Percentiles rank a stretch among this genome's conserved stretches.
phyloP scores from a whole-genome alignment of 1,140 invertebrate species.

The Danaus melanippus region DNA sequence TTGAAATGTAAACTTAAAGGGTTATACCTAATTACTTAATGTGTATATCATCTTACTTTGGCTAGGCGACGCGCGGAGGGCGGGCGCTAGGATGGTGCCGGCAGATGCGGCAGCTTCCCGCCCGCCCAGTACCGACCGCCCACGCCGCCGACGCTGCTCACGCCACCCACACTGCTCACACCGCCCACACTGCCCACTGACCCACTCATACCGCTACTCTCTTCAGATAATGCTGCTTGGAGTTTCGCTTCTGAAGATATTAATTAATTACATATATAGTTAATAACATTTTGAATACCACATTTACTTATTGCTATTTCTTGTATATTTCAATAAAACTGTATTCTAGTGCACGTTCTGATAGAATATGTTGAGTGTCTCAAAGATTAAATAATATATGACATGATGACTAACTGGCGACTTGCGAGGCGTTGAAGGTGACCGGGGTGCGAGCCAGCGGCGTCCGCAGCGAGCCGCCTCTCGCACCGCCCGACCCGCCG shows the following conservation, averaged over 20 bases:
- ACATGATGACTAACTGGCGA: slow-evolving; percentile 59
- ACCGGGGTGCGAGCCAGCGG: slow-evolving; percentile 60
- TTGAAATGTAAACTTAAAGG: no score
- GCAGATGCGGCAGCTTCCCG: slow-evolving; percentile 57
- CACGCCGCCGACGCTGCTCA: slow-evolving; percentile 13
- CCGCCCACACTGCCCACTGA: slow-evolving; percentile 14
- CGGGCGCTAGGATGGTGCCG: slow-evolving; percentile 64
- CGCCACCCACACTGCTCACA: no score
- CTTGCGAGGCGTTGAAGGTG: slow-evolving; percentile 72
- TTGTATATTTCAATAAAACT: no score
- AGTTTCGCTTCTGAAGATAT: slow-evolving; percentile 62
- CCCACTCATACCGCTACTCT: slow-evolving; percentile 36
- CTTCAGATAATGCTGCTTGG: slow-evolving; percentile 62
- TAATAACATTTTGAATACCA: no score
- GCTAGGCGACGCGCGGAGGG: slow-evolving; percentile 56
- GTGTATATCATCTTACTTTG: slow-evolving; percentile 36
- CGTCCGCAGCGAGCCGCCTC: slow-evolving; percentile 56
- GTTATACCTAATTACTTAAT: no score
- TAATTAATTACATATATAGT: no score
- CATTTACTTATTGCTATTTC: no score
- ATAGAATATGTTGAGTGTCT: no score
- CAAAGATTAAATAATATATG: no score
- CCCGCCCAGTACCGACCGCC: slow-evolving; percentile 43
- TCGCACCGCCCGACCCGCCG: slow-evolving; percentile 33
- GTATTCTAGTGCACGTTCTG: no score